These are phyloP conservation scores for Labeo rohita DNA, from an alignment of 2,113 vertebrate species.

Conservation along the genomic window DNA sequence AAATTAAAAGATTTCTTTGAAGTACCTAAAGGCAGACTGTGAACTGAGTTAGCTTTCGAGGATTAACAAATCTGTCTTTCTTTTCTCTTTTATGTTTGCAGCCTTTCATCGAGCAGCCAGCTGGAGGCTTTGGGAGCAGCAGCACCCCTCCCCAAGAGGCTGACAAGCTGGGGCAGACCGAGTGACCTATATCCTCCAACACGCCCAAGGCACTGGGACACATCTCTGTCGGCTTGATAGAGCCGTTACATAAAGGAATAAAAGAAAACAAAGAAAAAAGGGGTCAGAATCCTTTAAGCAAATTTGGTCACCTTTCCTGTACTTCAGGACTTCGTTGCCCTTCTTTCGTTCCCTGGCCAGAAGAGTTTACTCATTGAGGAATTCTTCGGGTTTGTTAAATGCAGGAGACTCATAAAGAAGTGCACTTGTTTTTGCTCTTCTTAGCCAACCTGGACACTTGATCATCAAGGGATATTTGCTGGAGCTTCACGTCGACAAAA, in stretches of 20 bases:
- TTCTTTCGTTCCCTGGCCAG: background rate
- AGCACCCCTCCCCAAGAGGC: conserved; percentile 64
- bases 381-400: conserved; percentile 64
- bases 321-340: conserved; percentile 45
- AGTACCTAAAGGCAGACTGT: conserved; percentile 37
- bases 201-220: conserved; percentile 65
- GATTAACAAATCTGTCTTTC: conserved; percentile 61
- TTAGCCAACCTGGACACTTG: conserved; percentile 67
- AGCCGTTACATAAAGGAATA: conserved; percentile 48
- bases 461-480: conserved; percentile 37
- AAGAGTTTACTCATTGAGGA: conserved; percentile 15
- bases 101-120: conserved; percentile 65
- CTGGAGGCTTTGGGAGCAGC: conserved; percentile 52
- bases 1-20: conserved; percentile 42
- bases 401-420: conserved; percentile 62
- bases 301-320: conserved; percentile 31
- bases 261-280: conserved; percentile 47
- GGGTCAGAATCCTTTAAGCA: conserved; percentile 23
- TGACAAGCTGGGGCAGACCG: conserved; percentile 70
- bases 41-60: conserved; percentile 41
- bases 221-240: conserved; percentile 53
- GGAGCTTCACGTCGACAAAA: conserved; percentile 46
- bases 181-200: conserved; percentile 72
- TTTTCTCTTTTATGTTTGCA: conserved; percentile 63
- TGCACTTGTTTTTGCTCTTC: conserved; percentile 66